Evolutionary conservation across 1,140 invertebrate genomes (phyloP).

Genomic region (Apis florea): DNA sequence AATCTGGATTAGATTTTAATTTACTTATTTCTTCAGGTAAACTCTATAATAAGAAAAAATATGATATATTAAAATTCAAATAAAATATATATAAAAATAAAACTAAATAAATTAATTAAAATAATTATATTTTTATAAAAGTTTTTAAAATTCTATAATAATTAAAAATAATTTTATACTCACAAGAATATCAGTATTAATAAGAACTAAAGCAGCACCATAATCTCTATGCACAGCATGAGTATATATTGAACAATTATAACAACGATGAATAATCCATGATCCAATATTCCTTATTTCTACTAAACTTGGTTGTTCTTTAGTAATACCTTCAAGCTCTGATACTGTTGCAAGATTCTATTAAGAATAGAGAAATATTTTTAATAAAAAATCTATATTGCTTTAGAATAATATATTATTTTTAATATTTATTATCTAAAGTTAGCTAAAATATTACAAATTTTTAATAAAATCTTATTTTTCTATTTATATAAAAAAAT

Average conservation of each 20-base stretch:
- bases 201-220: slow-evolving; percentile 78
- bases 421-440: too few relatives aligned
- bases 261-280: slow-evolving; percentile 80
- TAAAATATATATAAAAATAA: background rate
- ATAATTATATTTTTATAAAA: background rate
- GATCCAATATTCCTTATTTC: slow-evolving; percentile 76
- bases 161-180: slow-evolving; percentile 60
- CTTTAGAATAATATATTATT: background rate
- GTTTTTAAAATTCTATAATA: background rate
- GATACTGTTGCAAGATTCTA: slow-evolving; percentile 74
- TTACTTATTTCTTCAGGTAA: slow-evolving; percentile 72
- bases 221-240: slow-evolving; percentile 80
- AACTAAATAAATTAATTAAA: too few relatives aligned
- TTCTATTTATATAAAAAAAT: background rate
- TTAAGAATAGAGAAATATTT: slow-evolving; percentile 36
- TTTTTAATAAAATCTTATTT: background rate
- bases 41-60: slow-evolving; percentile 64
- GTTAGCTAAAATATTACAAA: background rate
- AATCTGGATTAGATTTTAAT: slow-evolving; percentile 72
- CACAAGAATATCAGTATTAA: slow-evolving; percentile 79
- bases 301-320: slow-evolving; percentile 78
- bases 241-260: slow-evolving; percentile 78
- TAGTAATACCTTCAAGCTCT: slow-evolving; percentile 78
- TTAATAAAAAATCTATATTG: background rate
- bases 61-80: background rate